Percentiles rank a stretch among this genome's conserved stretches.
These are phyloP conservation scores for Cyanoderma ruficeps DNA, from an alignment of 2,113 vertebrate genomes.

Conservation along the genomic window DNA sequence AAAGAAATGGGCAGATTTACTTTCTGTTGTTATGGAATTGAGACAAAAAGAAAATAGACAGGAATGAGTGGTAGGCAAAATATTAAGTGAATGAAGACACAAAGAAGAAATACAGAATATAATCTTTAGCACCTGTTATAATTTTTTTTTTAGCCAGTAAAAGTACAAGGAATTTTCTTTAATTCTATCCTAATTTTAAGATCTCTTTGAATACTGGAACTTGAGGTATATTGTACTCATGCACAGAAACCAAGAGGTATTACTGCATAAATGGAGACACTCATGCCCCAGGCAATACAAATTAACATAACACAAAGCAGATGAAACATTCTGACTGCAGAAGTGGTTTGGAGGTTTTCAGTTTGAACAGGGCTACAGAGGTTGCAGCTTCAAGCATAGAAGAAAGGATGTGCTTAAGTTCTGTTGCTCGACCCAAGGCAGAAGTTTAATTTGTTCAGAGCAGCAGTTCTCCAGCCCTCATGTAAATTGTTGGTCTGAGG, in stretches of 20 bases:
- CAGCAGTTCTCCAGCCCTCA: neutral
- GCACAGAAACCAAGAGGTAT: neutral
- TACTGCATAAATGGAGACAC: neutral
- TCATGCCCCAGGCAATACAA: neutral
- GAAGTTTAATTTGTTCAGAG: neutral
- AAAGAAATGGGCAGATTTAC: neutral
- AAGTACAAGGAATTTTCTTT: neutral
- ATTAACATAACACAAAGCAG: neutral
- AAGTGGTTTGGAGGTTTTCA: neutral
- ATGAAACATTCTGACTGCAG: neutral
- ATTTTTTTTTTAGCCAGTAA: neutral
- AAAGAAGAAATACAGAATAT: neutral
- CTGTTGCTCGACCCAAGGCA: neutral
- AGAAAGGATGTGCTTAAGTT: neutral
- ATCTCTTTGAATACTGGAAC: neutral
- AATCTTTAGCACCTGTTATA: neutral
- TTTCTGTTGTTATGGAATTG: neutral
- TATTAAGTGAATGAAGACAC: neutral
- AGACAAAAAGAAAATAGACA: neutral
- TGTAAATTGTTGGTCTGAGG: neutral
- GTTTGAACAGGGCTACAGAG: neutral
- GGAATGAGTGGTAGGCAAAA: neutral
- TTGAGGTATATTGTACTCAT: neutral
- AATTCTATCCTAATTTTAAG: neutral
- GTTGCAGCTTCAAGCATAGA: neutral